A percentile compares a stretch with the other conserved stretches of the same genome.
Conservation (phyloP, 2,888 invertebrate species). For the Baccha elongata region DNA sequence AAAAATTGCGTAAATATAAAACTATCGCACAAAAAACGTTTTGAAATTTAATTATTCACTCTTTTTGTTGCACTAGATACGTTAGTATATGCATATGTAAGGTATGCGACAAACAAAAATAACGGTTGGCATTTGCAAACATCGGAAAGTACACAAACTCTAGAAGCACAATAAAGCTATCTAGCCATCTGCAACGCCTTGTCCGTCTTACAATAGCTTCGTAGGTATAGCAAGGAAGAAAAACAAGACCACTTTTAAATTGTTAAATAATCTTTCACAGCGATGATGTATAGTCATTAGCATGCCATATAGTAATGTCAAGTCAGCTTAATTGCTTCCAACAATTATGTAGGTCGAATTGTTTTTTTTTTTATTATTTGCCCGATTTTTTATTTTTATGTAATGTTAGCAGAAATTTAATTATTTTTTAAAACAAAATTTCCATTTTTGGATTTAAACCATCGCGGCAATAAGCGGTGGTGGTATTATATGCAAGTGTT, state of each 20-base stretch:
- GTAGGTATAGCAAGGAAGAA: slow-evolving; percentile 36
- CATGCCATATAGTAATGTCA: slow-evolving; percentile 46
- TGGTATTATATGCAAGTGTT: slow-evolving; percentile 48
- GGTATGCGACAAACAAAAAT: background rate
- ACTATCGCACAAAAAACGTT: slow-evolving; percentile 43
- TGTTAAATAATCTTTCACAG: slow-evolving; percentile 63
- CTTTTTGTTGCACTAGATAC: slow-evolving; percentile 55
- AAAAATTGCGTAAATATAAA: slow-evolving; percentile 54
- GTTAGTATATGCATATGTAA: background rate
- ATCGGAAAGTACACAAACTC: slow-evolving; percentile 46
- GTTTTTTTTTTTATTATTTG: slow-evolving; percentile 22
- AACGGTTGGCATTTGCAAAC: slow-evolving; percentile 35
- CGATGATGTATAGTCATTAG: slow-evolving; percentile 11
- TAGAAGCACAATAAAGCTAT: slow-evolving; percentile 35
- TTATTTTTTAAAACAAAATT: slow-evolving; percentile 18
- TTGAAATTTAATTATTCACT: slow-evolving; percentile 62
- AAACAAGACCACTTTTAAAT: slow-evolving; percentile 46
- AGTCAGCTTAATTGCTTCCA: slow-evolving; percentile 64
- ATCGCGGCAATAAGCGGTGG: slow-evolving; percentile 14
- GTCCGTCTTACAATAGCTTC: slow-evolving; percentile 30
- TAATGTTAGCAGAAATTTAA: slow-evolving; percentile 65
- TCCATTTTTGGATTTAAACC: slow-evolving; percentile 37
- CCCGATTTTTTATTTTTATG: slow-evolving; percentile 51
- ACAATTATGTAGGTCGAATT: slow-evolving; percentile 67
- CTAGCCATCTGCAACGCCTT: slow-evolving; percentile 21